These are phyloP conservation scores for Sanderia malayensis DNA, from an alignment of 30 jellyfish, hydroid and myxozoan genomes.

Conservation along the genomic window DNA sequence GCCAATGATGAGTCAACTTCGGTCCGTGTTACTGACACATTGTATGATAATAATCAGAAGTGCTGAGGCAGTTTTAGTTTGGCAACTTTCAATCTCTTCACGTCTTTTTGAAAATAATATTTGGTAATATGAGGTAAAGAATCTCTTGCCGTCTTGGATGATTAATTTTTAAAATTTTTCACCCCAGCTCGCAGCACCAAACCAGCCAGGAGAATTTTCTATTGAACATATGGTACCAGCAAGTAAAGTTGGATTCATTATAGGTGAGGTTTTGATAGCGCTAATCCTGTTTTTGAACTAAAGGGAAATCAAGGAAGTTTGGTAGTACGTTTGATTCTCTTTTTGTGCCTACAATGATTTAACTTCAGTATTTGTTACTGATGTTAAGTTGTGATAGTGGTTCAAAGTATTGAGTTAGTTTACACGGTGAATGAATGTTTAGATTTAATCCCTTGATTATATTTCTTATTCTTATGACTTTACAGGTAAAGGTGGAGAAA, in stretches of 20 bases:
- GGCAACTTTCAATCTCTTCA: no score
- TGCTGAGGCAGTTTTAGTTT: conserved; percentile 70
- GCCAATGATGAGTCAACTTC: conserved; percentile 72
- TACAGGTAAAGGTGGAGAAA: conserved; percentile 97
- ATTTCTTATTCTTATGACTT: no score
- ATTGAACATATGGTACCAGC: conserved; percentile 90
- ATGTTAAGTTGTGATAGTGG: neutral
- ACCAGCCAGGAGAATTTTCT: conserved; percentile 85
- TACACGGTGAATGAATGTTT: no score
- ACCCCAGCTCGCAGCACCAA: conserved; percentile 58
- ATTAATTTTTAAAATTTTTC: no score
- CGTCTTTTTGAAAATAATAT: no score
- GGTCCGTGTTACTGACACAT: conserved; percentile 59
- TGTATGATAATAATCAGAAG: conserved; percentile 29
- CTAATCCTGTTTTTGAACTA: neutral
- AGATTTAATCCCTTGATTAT: no score
- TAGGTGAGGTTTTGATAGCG: conserved; percentile 58
- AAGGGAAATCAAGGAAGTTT: no score
- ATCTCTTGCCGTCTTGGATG: no score
- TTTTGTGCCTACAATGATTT: neutral
- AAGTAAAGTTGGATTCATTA: conserved; percentile 89
- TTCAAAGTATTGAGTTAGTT: neutral
- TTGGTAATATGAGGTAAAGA: no score
- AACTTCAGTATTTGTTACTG: conserved; percentile 5
- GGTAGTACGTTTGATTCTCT: neutral